Evolutionary conservation across 2,888 invertebrate species (phyloP), one percentile per base, ranked within the genome.

Genomic region (Diploptera punctata): DNA sequence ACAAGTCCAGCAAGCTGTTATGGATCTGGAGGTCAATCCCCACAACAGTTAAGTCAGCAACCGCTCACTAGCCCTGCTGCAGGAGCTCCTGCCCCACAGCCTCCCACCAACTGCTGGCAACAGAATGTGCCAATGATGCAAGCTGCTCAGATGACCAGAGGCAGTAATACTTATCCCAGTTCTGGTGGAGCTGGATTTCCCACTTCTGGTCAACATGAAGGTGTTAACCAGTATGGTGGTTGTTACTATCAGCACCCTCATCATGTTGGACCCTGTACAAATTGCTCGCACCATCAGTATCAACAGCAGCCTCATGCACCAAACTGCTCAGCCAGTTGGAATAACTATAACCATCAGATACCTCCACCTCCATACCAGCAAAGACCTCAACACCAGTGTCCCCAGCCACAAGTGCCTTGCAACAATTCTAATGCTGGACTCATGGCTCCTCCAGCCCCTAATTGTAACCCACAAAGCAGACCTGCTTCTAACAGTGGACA

Each of bases 1-100:
- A 69, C 74, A 13, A 73, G 43, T 78, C 70, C 68, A 47, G 73
- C 61, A 68, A 67, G 38, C 62, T 72, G 67, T 52, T 70, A 70
- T 38, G 52, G 49, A n/a, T 24, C 19, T 5, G 33, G 68, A 18
- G 33, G 68, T 7, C 21, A 49, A 16, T 16, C 68, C 26, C 26
- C 26, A 3, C 57, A 68, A n/a, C 60, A 69, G 43, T 29, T 60
- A n/a, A 70, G 61, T 38, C 78, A 52, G 60, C 78, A 68, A 73
- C 76, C 77, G 16, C 62, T 79, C 74, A 76, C 78, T 29, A 77
- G 78, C 44, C 79, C 79, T 16, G 77, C 78, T 5, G 78, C 78
- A 3, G 79, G 77, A 1, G 76, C 79, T 3, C 77, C 79, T 5
- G 79, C 79, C 0, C 78, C 79, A 21, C 61, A 60, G 26, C 70